Conservation (phyloP, 2,113 vertebrate species). For the Lepidothrix coronata region DNA sequence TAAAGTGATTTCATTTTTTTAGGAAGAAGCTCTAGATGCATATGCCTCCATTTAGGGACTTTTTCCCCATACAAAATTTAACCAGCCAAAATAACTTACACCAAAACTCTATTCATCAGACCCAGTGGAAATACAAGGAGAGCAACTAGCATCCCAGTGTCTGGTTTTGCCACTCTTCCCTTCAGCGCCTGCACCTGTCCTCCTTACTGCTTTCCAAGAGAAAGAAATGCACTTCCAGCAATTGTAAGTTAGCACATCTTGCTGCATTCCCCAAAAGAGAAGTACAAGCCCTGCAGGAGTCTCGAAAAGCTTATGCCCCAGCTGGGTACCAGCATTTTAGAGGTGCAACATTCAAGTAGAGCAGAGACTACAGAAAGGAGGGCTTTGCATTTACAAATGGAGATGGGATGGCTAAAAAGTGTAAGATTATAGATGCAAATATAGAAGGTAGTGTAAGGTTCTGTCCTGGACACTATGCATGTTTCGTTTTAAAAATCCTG, state of each 20-base stretch:
- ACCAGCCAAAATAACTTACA: background rate
- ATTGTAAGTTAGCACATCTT: background rate
- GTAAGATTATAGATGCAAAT: background rate
- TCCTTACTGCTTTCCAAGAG: background rate
- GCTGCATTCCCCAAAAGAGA: background rate
- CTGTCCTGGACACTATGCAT: background rate
- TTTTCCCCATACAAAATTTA: background rate
- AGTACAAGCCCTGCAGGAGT: background rate
- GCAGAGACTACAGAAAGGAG: fast-evolving
- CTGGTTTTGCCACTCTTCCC: background rate
- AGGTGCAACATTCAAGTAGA: background rate
- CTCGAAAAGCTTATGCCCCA: background rate
- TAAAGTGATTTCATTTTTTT: background rate
- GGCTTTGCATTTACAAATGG: background rate
- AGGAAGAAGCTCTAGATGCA: background rate
- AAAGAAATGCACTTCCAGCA: background rate
- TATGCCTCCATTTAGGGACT: background rate
- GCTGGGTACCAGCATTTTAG: background rate
- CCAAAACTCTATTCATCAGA: background rate
- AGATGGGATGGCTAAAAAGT: background rate
- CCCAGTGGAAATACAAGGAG: background rate
- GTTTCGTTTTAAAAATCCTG: background rate
- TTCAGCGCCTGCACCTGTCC: background rate
- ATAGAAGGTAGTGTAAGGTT: background rate
- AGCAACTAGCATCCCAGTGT: background rate